A percentile compares a stretch with the other conserved stretches of the same genome.
These are phyloP conservation scores for Microtus ochrogaster DNA, from an alignment of 2,113 vertebrate species.

Conservation along the genomic window DNA sequence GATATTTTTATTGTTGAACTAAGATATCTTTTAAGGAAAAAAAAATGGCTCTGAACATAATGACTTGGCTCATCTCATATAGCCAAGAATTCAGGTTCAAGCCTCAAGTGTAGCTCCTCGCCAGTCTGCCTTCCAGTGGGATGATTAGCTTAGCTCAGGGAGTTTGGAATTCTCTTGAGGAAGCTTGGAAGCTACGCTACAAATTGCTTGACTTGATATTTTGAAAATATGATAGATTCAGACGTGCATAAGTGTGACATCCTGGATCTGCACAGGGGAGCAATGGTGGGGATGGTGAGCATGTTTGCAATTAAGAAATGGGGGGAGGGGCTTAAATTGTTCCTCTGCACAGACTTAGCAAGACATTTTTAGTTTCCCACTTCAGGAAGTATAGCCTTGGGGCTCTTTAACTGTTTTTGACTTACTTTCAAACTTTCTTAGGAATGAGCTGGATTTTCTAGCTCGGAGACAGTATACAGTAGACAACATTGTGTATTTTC, in stretches of 20 bases:
- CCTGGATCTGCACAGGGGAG: background rate
- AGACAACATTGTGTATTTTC: background rate
- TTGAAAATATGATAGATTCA: slow-evolving; percentile 47
- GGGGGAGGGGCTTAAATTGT: background rate
- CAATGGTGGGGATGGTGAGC: no score
- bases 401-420: background rate
- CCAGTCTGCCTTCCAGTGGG: background rate
- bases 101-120: slow-evolving; percentile 5
- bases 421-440: slow-evolving; percentile 9
- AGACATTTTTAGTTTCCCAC: slow-evolving; percentile 15
- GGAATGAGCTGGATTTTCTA: background rate
- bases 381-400: background rate
- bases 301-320: background rate
- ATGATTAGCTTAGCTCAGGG: background rate
- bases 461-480: background rate
- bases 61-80: slow-evolving; percentile 20
- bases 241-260: slow-evolving; percentile 8
- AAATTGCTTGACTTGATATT: slow-evolving; percentile 55
- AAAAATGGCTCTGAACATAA: slow-evolving; percentile 30
- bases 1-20: slow-evolving; percentile 45
- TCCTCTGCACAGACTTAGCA: background rate
- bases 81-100: slow-evolving; percentile 30
- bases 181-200: slow-evolving; percentile 32
- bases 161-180: slow-evolving; percentile 46
- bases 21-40: slow-evolving; percentile 42